Base-by-base conservation (phyloP, 2,113 vertebrate species). In the Girardinichthys multiradiatus region DNA sequence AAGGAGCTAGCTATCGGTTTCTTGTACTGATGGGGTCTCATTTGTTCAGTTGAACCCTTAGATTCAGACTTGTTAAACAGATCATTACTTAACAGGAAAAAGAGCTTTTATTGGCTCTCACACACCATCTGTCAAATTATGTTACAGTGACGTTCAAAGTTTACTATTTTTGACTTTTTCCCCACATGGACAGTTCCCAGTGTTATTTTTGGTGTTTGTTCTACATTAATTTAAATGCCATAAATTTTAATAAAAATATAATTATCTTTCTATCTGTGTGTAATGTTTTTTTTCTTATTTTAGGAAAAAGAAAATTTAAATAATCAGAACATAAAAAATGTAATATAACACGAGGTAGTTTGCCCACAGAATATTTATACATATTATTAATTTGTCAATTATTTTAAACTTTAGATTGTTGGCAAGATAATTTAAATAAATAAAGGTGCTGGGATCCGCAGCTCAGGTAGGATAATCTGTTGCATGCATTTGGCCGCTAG, bases 151-250 rank as follows among this genome's bases (percentile, higher is more conserved):
- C 21, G 72, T 79, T 82, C 61, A 70, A 58, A 60, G 2, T 66
- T 58, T 39, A 28, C 11, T 39, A 5, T 57, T 28, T 10, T 54
- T 24, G n/a, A 45, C 61, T 67, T 48, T 57, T 19, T 0, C 72
- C 74, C 35, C 59, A 9, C 8, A 28, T 35, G 62, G 45, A 76
- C 35, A 19, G 30, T 74, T 83, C 74, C 72, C 77, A 81, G 74
- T 89, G 73, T 90, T 84, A 67, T 42, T 74, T 86, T 85, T 79
- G 66, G 0, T 45, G 79, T 88, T 79, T 87, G 68, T 83, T 85
- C 48, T 82, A 62, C 86, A 85, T 81, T 88, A 65, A 92, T 79
- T 91, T 86, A 87, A 88, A 67, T 85, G 54, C 77, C 77, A 89
- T 77, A 64, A 70, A 82, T 63, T 67, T 70, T 8, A 77, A 69